A percentile compares a stretch with the other conserved stretches of the same genome.
Evolutionary conservation across 2,113 vertebrate species (phyloP).

Genomic region (Pelmatolapia mariae): DNA sequence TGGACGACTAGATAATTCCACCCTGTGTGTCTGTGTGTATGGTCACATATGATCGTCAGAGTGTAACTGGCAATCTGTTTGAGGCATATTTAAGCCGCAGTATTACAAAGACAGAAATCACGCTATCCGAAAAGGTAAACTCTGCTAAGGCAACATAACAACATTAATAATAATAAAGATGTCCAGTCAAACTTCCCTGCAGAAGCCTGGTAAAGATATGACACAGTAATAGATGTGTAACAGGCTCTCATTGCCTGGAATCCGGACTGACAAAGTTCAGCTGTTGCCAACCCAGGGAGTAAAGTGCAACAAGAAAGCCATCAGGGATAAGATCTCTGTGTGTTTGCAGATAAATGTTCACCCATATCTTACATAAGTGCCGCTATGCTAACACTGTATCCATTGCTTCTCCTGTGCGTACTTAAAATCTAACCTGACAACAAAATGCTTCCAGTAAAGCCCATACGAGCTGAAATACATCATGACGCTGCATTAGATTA

Average conservation of each 20-base stretch:
- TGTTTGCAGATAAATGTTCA: not conserved
- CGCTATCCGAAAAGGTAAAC: not conserved
- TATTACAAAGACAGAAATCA: not conserved
- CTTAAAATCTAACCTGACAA: not conserved
- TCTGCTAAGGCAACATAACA: not conserved
- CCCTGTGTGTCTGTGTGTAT: not conserved
- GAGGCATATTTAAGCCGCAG: not conserved
- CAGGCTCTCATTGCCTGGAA: not conserved
- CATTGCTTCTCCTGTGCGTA: not conserved
- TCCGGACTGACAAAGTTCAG: constrained; percentile 16
- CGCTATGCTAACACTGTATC: not conserved
- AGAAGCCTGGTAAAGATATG: not conserved
- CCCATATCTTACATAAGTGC: not conserved
- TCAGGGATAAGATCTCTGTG: not conserved
- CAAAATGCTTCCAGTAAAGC: not conserved
- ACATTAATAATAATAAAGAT: not conserved
- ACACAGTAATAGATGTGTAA: not conserved
- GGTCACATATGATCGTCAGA: not conserved
- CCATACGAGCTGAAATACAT: not conserved
- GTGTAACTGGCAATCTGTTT: not conserved
- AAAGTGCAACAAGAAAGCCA: constrained; percentile 22
- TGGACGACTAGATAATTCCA: constrained; percentile 9
- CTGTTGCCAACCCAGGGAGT: not conserved
- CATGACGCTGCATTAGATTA: not conserved
- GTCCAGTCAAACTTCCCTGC: not conserved